phyloP scores from a whole-genome alignment of 2,797 vertebrate species.

The Peromyscus aztecus region DNA sequence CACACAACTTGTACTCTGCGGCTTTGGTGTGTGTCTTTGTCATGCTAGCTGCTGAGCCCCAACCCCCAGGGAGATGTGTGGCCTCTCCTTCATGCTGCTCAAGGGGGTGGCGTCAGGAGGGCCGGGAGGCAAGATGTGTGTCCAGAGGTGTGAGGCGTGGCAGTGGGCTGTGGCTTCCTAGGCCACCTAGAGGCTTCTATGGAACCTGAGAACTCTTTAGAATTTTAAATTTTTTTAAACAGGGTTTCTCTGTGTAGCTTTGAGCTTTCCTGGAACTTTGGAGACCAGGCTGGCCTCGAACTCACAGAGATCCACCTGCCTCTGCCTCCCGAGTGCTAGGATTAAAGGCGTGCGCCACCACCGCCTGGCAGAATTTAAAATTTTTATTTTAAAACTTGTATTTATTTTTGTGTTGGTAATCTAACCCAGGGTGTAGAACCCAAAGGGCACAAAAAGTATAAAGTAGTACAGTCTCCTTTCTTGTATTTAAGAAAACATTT shows the following conservation, averaged over 20 bases:
- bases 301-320: no score
- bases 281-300: no score
- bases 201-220: neutral
- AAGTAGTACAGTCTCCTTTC: neutral
- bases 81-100: neutral
- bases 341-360: no score
- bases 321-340: no score
- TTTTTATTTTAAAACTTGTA: neutral
- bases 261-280: no score
- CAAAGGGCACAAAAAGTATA: neutral
- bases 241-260: no score
- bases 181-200: neutral
- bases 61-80: neutral
- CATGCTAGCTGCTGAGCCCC: neutral
- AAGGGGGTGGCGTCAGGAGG: neutral
- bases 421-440: neutral
- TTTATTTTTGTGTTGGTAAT: constrained; percentile 10
- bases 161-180: neutral
- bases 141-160: neutral
- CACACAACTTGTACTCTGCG: no score
- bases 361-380: no score
- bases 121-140: no score
- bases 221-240: no score
- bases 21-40: neutral
- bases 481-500: neutral